Base-by-base conservation (phyloP, 2,797 vertebrate species). In the Ctenochaetus hawaiiensis region DNA sequence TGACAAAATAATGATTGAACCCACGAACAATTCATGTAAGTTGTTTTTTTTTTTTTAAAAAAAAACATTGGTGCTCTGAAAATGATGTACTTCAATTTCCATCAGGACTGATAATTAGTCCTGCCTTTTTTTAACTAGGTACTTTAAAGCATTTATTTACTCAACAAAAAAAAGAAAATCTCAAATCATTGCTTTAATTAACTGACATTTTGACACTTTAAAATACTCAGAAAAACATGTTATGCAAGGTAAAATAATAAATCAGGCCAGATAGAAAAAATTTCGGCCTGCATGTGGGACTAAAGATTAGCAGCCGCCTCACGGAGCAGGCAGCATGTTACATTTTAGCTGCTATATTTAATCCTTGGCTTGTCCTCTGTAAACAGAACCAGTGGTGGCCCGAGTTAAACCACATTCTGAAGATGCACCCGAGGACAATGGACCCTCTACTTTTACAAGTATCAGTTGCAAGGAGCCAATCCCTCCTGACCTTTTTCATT, bases 391-490 rank as follows among this genome's bases (percentile, higher is more conserved):
- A 54, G 45, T 8, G 56, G 61, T 48, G 59, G 20, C 59, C 72
- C 7, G 1, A 75, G 65, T 49, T 59, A 63, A 73, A 80, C 66
- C 54, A 59, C 72, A 80, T 83, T 81, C 66, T 84, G 60, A 77
- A 88, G 80, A 91, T 77, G 59, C 82, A 73, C 44, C 65, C 11
- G n/a, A 52, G 73, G 44, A 80, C 83, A 82, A 74, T 49, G 58
- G 52, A 43, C 45, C 17, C 11, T 62, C 51, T 6, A 69, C 30
- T 76, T 79, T 65, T 81, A 18, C 63, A 73, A 56, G 47, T 85
- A 80, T 86, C 68, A 65, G 59, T 86, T 87, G 43, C 74, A 85
- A 72, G 34, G 66, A 81, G 77, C 58, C 54, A 86, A 71, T 81
- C 54, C 6, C 60, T 59, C 45, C 60, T 52, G 68, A 75, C 66